Evolutionary conservation across 2,113 vertebrate genomes (phyloP).

Genomic region (Haemorhous mexicanus): DNA sequence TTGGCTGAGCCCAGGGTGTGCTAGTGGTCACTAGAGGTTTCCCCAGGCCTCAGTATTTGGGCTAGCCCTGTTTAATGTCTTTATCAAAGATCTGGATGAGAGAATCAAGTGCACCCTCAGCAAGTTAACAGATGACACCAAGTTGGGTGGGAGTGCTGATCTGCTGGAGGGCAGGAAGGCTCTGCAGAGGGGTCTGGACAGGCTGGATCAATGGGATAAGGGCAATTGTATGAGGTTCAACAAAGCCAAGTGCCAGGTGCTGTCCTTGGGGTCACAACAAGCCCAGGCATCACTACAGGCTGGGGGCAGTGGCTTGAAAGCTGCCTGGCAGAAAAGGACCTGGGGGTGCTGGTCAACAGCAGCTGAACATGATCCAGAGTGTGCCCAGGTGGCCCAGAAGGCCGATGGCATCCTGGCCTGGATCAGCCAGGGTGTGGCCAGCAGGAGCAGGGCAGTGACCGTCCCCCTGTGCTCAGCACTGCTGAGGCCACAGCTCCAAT

Average conservation of each 20-base stretch:
- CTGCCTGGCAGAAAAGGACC: accelerated
- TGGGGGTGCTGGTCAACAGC: accelerated
- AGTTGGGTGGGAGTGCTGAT: neutral
- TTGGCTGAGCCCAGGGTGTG: neutral
- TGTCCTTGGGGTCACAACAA: neutral
- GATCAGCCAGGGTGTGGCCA: neutral
- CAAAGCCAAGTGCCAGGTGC: neutral
- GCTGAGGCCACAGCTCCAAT: neutral
- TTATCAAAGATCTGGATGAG: neutral
- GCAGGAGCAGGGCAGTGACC: neutral
- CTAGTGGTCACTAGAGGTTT: neutral
- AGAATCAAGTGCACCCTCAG: neutral
- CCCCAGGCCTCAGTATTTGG: neutral
- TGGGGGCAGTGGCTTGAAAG: neutral
- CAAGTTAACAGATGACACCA: neutral
- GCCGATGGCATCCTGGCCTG: neutral
- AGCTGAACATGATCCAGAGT: accelerated
- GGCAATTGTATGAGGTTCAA: neutral
- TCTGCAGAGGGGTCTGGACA: neutral
- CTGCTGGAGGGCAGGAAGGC: neutral
- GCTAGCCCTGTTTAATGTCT: neutral
- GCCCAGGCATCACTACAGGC: neutral
- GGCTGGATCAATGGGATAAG: neutral
- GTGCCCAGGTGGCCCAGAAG: neutral
- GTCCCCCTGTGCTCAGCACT: neutral